Base-by-base conservation (phyloP, 2,888 invertebrate genomes). In the Rhagophthalmus giganteus region DNA sequence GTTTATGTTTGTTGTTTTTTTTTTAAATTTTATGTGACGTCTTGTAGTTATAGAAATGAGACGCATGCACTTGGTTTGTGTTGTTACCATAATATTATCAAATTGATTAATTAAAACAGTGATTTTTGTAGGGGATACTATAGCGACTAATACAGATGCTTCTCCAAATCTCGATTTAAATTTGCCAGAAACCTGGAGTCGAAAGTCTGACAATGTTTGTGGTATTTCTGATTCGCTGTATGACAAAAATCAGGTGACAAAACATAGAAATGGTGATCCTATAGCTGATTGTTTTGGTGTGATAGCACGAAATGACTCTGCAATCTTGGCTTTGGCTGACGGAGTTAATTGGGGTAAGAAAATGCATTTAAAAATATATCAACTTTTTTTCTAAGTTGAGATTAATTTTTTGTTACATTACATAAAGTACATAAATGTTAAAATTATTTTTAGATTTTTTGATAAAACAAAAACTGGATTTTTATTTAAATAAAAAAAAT, bases 261-360 rank as follows among this genome's bases (percentile, higher is more conserved):
- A 85, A 57, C 76, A 78, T 58, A 72, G 71, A 59, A 81, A 83
- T 76, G 91, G 91, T 1, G 87, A 87, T 71, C 93, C 93, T 1
- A 88, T 93, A 56, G 93, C 93, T 9, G 93, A 93, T 75, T 88
- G 90, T 62, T 93, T 88, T 75, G 92, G 87, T 1, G 77, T 93
- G 52, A 85, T 84, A 25, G 81, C 82, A 2, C 76, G 84, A 37
- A 78, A 79, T n/a, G 87, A 91, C 75, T 87, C 84, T 54, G 86
- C 87, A 9, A 79, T 91, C 47, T 77, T 93, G 71, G 87, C 88
- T 8, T 79, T 94, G 47, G 93, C 92, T 2, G 93, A 93, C 76
- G 93, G 93, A 13, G 93, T 93, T 1, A 93, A 94, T 75, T 94
- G 93, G 93, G 93, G 93, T 73, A 67, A 69, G 67, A 14, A n/a